Percentiles rank a stretch among this genome's conserved stretches.
Conservation (phyloP, 2,113 vertebrate species). For the Daphoenositta chrysoptera region DNA sequence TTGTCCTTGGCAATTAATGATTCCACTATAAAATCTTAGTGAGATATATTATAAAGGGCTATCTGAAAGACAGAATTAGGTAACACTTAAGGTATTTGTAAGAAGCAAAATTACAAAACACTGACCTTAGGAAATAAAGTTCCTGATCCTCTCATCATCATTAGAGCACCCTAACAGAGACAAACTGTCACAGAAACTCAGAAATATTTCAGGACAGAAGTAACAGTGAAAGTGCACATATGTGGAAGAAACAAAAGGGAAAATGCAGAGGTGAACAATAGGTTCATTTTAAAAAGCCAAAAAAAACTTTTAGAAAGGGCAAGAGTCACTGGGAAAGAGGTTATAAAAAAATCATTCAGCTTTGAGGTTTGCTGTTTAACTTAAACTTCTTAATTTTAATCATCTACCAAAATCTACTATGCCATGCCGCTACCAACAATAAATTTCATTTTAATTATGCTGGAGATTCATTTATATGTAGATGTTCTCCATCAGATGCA, state of each 20-base stretch:
- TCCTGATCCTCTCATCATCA: not conserved
- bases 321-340: not conserved
- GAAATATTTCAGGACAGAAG: not conserved
- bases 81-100: not conserved
- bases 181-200: not conserved
- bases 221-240: not conserved
- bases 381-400: not conserved
- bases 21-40: not conserved
- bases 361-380: not conserved
- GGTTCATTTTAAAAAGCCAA: not conserved
- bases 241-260: not conserved
- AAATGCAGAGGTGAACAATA: not conserved
- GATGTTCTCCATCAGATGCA: not conserved
- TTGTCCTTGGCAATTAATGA: not conserved
- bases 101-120: not conserved
- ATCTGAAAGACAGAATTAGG: not conserved
- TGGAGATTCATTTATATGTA: constrained; percentile 33
- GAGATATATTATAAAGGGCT: not conserved
- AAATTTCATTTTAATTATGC: constrained; percentile 20
- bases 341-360: not conserved
- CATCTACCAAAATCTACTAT: not conserved
- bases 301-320: not conserved
- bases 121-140: not conserved
- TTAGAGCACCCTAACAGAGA: not conserved
- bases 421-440: not conserved